Percentiles rank a stretch among this genome's conserved stretches.
Conservation (phyloP, 2,797 vertebrate genomes). For the Sebastes iracundus region DNA sequence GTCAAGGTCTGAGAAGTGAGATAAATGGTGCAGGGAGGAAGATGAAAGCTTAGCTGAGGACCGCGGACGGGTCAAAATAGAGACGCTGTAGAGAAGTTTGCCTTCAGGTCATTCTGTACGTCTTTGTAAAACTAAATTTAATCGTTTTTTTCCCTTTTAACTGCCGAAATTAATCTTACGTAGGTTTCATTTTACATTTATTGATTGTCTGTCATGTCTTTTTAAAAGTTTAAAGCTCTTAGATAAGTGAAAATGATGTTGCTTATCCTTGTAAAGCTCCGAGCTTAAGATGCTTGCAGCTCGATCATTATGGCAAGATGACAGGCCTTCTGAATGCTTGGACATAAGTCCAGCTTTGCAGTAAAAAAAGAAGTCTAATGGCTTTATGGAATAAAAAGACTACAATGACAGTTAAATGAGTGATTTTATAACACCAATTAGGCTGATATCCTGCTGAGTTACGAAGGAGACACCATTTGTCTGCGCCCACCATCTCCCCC, state of each 20-base stretch:
- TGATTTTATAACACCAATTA: constrained; percentile 47
- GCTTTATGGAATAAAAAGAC: constrained; percentile 21
- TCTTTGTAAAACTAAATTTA: constrained; percentile 50
- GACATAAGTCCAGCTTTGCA: constrained; percentile 34
- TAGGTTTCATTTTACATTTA: constrained; percentile 61
- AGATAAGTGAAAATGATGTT: constrained; percentile 53
- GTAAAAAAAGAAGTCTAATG: constrained; percentile 19
- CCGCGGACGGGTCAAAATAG: constrained; percentile 58
- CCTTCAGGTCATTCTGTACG: constrained; percentile 42
- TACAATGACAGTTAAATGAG: constrained; percentile 39
- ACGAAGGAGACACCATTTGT: neutral
- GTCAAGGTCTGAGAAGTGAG: constrained; percentile 72
- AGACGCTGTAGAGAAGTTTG: constrained; percentile 53
- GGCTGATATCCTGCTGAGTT: constrained; percentile 24
- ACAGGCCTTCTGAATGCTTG: constrained; percentile 38
- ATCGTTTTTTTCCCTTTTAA: constrained; percentile 29
- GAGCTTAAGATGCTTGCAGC: constrained; percentile 27
- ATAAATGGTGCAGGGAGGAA: constrained; percentile 69
- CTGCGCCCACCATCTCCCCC: neutral
- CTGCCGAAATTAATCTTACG: constrained; percentile 41
- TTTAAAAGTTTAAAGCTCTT: constrained; percentile 53
- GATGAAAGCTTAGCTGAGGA: constrained; percentile 65
- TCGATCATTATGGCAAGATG: constrained; percentile 50
- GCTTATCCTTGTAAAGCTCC: constrained; percentile 57
- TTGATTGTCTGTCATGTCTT: constrained; percentile 62